Evolutionary conservation across 2,888 invertebrate genomes (phyloP), one percentile per base, ranked within the genome.

Genomic region (Allygus modestus): DNA sequence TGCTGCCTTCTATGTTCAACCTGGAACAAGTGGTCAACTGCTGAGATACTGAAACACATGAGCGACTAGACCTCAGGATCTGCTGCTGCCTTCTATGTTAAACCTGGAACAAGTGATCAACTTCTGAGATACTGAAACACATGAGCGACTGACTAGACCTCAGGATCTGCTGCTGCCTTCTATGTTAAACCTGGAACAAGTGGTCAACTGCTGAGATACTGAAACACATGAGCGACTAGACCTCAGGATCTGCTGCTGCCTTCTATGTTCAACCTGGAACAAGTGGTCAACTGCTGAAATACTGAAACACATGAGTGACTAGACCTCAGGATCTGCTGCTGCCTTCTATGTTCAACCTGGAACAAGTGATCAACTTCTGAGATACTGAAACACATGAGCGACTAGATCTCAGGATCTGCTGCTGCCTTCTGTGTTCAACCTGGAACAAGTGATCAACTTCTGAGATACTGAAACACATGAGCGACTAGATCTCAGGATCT

Each of bases 61-160:
- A 54, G 20, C 11, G 54, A 11, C 54, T 23, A 5, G 89, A 89
- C 87, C 89, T 89, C 15, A 90, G 88, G 84, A 90, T 89, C 86
- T 90, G 89, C 83, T 90, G 89, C 73, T 90, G 90, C 69, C 88
- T 89, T 26, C 89, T 89, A 77, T 89, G 89, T 85, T 91, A 90
- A 12, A 88, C 89, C 90, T 91, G 85, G 15, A 84, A 83, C 69
- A 43, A 23, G 54, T 23, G 54, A 54, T 54, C 54, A 54, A 23
- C 54, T 54, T 15, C 54, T 54, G 54, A 54, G 20, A 54, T 23
- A 51, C 20, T 23, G 20, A 2, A 54, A 23, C 54, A 2, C 7
- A 5, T 54, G 54, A 54, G 20, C 11, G 54, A 11, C 54, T 23
- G 54, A 54, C 23, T 5, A 5, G 89, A 89, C 87, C 89, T 89